Evolutionary conservation across 2,888 invertebrate genomes (phyloP).

Genomic region (Drosophila pegasa): DNA sequence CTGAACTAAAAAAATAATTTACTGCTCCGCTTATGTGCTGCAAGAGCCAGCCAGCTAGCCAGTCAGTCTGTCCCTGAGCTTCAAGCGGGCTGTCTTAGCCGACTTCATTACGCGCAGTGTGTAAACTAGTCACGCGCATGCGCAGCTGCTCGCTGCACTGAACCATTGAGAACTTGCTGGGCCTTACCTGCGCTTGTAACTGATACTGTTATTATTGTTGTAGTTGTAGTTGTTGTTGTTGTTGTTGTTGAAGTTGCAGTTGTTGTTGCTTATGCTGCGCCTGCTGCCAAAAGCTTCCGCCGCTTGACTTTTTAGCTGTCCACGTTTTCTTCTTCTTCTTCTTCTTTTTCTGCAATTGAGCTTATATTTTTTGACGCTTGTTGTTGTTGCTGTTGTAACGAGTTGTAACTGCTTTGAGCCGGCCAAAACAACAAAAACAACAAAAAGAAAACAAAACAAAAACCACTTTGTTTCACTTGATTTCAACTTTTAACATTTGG

Average conservation of each 20-base stretch:
- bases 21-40: constrained; percentile 10
- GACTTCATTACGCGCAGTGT: not conserved
- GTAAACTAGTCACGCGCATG: constrained; percentile 48
- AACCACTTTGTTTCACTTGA: constrained; percentile 20
- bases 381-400: constrained; percentile 35
- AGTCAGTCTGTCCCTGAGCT: constrained; percentile 12
- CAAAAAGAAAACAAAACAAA: constrained; percentile 2
- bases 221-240: constrained; percentile 5
- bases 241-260: not conserved
- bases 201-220: constrained; percentile 9
- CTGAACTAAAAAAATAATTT: constrained; percentile 4
- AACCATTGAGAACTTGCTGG: constrained; percentile 30
- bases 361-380: constrained; percentile 28
- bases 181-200: constrained; percentile 45
- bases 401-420: constrained; percentile 64
- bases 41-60: not conserved
- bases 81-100: not conserved
- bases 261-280: constrained; percentile 1
- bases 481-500: constrained; percentile 38
- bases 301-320: constrained; percentile 6
- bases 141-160: constrained; percentile 39
- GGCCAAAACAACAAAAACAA: constrained; percentile 16
- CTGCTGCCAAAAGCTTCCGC: constrained; percentile 35
- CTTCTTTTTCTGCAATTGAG: constrained; percentile 29
- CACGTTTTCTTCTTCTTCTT: constrained; percentile 4